These are phyloP conservation scores for Hafferia zeledoni DNA, from an alignment of 2,797 vertebrate species.

Conservation along the genomic window DNA sequence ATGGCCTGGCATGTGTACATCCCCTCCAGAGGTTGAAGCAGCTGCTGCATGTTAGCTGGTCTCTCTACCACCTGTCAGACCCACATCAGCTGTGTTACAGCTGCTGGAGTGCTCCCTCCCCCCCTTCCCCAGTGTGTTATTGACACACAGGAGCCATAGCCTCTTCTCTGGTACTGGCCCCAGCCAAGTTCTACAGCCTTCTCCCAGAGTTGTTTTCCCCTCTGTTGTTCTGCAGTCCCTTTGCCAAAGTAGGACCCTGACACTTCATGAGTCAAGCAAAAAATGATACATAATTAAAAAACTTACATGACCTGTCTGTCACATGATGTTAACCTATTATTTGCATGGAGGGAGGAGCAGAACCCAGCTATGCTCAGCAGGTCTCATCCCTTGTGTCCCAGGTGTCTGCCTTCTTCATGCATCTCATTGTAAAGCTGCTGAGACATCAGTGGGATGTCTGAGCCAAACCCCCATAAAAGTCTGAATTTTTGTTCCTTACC, in stretches of 20 bases:
- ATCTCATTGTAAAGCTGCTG: background rate
- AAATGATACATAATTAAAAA: background rate
- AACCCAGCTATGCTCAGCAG: background rate
- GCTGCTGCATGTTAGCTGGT: background rate
- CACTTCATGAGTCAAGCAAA: background rate
- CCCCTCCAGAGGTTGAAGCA: background rate
- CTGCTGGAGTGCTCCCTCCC: background rate
- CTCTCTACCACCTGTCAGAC: background rate
- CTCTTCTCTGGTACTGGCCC: rapidly evolving
- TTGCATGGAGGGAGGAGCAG: rapidly evolving
- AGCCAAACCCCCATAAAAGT: background rate
- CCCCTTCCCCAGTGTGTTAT: rapidly evolving
- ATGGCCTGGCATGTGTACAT: background rate
- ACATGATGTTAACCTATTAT: background rate
- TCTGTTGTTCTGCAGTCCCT: background rate
- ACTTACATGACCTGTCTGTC: rapidly evolving
- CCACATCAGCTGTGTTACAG: background rate
- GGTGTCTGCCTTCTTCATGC: background rate
- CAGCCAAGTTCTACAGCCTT: background rate
- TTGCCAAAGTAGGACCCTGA: background rate
- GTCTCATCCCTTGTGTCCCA: background rate
- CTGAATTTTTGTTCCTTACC: background rate
- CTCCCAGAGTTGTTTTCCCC: background rate
- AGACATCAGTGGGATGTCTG: background rate
- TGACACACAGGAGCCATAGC: background rate